phyloP scores from a whole-genome alignment of 2,888 invertebrate species.

The Sericinus montela region DNA sequence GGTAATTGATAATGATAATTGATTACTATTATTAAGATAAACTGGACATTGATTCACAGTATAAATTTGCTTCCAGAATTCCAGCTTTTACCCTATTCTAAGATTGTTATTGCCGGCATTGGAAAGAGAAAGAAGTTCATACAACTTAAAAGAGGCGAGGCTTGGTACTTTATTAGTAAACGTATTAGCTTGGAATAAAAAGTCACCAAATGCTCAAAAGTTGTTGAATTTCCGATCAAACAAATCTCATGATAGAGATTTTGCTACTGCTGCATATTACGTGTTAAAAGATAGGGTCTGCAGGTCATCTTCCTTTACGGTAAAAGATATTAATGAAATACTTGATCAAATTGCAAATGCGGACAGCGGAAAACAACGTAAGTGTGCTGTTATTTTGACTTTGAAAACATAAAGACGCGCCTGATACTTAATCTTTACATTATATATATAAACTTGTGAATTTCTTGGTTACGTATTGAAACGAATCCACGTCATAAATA shows the following conservation, averaged over 20 bases:
- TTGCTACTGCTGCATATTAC: slow-evolving; percentile 87
- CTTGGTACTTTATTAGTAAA: slow-evolving; percentile 86
- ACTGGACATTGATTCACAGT: no score
- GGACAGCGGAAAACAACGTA: slow-evolving; percentile 79
- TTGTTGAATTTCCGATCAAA: slow-evolving; percentile 66
- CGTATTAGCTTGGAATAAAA: slow-evolving; percentile 85
- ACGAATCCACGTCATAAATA: no score
- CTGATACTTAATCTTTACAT: no score
- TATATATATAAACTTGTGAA: no score
- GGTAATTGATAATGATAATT: slow-evolving; percentile 40
- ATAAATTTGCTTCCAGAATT: slow-evolving; percentile 57
- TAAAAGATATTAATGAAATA: slow-evolving; percentile 85
- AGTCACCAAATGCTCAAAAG: slow-evolving; percentile 67
- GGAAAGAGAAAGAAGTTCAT: slow-evolving; percentile 89
- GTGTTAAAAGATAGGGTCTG: slow-evolving; percentile 81
- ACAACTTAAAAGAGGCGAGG: slow-evolving; percentile 89
- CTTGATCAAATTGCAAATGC: slow-evolving; percentile 87
- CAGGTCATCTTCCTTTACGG: slow-evolving; percentile 70
- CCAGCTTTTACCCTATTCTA: slow-evolving; percentile 85
- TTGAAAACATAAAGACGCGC: no score
- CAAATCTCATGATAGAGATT: slow-evolving; percentile 82
- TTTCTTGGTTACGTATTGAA: no score
- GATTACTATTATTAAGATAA: no score
- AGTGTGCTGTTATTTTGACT: slow-evolving; percentile 29
- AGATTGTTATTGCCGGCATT: slow-evolving; percentile 88